Evolutionary conservation across 2,113 vertebrate genomes (phyloP).

Genomic region (Tricholaema leucomelas): DNA sequence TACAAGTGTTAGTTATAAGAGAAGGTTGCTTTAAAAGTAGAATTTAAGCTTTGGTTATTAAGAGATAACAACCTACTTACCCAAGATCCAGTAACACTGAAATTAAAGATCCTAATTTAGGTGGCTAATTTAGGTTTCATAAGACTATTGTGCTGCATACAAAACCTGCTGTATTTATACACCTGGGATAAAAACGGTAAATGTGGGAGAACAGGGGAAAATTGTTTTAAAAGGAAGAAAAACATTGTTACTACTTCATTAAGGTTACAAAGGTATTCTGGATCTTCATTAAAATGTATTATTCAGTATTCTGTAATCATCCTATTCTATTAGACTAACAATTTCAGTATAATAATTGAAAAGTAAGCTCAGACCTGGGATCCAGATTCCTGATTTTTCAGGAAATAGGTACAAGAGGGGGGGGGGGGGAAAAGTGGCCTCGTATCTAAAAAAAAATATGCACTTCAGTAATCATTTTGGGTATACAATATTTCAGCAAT

Average conservation of each 20-base stretch:
- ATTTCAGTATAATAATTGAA: not conserved
- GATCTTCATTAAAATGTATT: not conserved
- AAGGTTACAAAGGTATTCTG: not conserved
- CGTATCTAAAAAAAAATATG: not conserved
- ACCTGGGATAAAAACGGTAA: not conserved
- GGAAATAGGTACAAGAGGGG: not conserved
- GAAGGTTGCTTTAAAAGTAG: not conserved
- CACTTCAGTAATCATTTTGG: not conserved
- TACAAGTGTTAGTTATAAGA: not conserved
- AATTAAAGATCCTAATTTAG: constrained; percentile 21
- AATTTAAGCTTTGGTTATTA: constrained; percentile 21
- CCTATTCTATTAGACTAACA: not conserved
- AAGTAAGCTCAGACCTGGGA: not conserved
- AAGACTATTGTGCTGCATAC: not conserved
- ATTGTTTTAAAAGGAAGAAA: no score
- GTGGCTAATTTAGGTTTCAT: constrained; percentile 6
- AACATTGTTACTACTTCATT: not conserved
- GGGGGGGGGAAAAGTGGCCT: not conserved
- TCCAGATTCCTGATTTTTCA: not conserved
- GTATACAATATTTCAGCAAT: not conserved
- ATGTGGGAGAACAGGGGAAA: not conserved
- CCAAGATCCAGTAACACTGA: not conserved
- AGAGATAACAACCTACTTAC: not conserved
- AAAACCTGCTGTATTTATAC: not conserved
- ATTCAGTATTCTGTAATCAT: not conserved